Evolutionary conservation across 37 sponge, comb jelly and placozoan species (phyloP), one percentile per base, ranked within the genome.

Genomic region (Beroe forskalii): DNA sequence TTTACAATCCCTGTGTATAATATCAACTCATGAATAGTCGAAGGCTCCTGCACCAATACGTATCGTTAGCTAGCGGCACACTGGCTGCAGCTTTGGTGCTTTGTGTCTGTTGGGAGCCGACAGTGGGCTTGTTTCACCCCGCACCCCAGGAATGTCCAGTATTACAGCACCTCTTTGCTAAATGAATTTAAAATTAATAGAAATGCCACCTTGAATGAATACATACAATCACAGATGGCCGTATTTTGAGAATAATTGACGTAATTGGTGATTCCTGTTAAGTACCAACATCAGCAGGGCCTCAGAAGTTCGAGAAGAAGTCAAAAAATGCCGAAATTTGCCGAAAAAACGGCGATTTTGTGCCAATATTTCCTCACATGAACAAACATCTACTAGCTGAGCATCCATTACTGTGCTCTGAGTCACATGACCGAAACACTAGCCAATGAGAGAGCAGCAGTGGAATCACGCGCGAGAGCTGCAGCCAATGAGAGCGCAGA

Each of bases 111-210:
- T 19, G 14, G 25, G 25, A 63, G 14, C 66, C 66, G 66, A 8
- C 66, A 63, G 28, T 28, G 28, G 25, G 25, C 66, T 30, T 6
- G 3, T 30, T 63, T 63, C 14, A 63, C 66, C 28, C 25, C 66
- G 25, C 25, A 63, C 66, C 25, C 66, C 60, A 9, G n/a, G 28
- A 28, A 63, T n/a, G 66, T 63, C 66, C 66, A 63, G 23, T 28
- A 63, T 63, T 63, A 63, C 66, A 30, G 66, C 66, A 63, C 66
- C 25, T 63, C 66, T 63, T n/a, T 30, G 66, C 28, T 28, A 63
- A 63, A 63, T 63, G 66, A 63, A 63, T 3, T 63, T 63, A 63
- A 30, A 63, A 63, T 63, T 63, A 63, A 63, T 63, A 63, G 66
- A 4, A 24, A 3, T 63, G 66, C 66, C 66, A 23, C n/a, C n/a